These are phyloP conservation scores for Sarcophaga caerulescens DNA, from an alignment of 2,888 invertebrate species.

Conservation along the genomic window DNA sequence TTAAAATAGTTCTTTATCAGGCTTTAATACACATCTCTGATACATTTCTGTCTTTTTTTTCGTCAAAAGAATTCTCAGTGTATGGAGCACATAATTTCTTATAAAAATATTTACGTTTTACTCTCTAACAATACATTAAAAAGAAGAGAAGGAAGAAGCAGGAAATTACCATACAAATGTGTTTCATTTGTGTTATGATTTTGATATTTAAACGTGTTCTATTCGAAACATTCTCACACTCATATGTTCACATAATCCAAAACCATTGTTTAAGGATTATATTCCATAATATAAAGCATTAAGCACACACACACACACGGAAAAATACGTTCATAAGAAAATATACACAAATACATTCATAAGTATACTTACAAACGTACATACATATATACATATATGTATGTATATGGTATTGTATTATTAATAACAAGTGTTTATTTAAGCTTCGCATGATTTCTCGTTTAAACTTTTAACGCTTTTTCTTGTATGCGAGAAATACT, in stretches of 20 bases:
- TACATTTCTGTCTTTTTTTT: too few relatives aligned
- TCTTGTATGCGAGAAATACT: neutral
- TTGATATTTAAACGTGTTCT: slow-evolving; percentile 57
- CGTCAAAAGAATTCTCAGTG: too few relatives aligned
- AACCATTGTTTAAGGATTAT: too few relatives aligned
- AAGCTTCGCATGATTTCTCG: slow-evolving; percentile 44
- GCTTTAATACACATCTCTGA: too few relatives aligned
- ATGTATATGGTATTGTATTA: slow-evolving; percentile 16
- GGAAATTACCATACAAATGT: slow-evolving; percentile 66
- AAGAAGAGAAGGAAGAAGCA: neutral
- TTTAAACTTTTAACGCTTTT: neutral
- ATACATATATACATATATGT: too few relatives aligned
- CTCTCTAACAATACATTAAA: neutral
- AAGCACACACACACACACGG: too few relatives aligned
- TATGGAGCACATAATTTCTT: too few relatives aligned
- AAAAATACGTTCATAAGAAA: too few relatives aligned
- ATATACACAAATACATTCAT: too few relatives aligned
- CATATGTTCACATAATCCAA: neutral
- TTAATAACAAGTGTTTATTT: slow-evolving; percentile 62
- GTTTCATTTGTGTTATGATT: slow-evolving; percentile 56
- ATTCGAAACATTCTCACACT: slow-evolving; percentile 41
- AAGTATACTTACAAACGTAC: too few relatives aligned
- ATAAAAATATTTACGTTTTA: slow-evolving; percentile 2
- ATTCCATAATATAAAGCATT: too few relatives aligned
- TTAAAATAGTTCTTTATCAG: too few relatives aligned